These are phyloP conservation scores for Trochalopteron elliotii DNA, from an alignment of 2,113 vertebrate genomes.

Conservation along the genomic window DNA sequence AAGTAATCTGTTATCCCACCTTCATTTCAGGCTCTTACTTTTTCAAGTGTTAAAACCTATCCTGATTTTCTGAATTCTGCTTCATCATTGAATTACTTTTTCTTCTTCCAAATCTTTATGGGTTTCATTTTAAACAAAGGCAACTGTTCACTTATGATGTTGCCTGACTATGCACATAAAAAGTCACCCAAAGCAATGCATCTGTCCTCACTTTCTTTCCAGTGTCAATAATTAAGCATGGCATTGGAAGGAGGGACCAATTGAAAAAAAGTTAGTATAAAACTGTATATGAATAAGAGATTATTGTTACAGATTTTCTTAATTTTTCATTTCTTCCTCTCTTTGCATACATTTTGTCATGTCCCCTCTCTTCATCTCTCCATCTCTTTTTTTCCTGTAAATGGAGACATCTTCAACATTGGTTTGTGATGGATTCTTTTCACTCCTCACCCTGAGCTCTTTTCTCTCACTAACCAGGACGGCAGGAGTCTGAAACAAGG, in stretches of 20 bases:
- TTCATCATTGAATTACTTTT: neutral
- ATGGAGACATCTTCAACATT: neutral
- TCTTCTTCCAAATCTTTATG: neutral
- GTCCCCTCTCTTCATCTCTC: neutral
- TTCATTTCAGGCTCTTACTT: neutral
- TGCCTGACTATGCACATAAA: neutral
- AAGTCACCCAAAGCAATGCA: neutral
- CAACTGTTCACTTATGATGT: neutral
- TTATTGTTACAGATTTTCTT: neutral
- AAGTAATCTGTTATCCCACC: neutral
- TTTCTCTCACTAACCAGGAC: neutral
- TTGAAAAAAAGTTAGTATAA: neutral
- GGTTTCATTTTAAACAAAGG: neutral
- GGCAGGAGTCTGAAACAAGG: neutral
- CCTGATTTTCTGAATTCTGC: neutral
- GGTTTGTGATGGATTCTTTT: neutral
- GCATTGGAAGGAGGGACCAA: neutral
- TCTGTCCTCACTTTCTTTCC: neutral
- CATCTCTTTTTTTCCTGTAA: neutral
- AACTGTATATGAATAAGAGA: neutral
- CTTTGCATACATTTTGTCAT: neutral
- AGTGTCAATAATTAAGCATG: neutral
- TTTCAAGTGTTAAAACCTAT: neutral
- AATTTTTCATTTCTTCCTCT: neutral
- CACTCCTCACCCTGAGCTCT: neutral